phyloP scores from a whole-genome alignment of 2,888 invertebrate species.

The Rotaria socialis region DNA sequence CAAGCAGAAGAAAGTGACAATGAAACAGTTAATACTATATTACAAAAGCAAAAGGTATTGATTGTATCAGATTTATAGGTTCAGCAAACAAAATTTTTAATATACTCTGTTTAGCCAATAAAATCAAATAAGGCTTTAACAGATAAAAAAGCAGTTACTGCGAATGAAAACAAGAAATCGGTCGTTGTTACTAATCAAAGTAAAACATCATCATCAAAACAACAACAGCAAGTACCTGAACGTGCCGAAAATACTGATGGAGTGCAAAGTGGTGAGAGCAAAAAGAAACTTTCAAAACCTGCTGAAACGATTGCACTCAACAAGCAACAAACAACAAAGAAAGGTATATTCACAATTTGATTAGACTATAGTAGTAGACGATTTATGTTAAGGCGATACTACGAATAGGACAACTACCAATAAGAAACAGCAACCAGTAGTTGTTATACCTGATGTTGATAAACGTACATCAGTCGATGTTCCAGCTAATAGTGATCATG shows the following conservation, averaged over 20 bases:
- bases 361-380: not conserved
- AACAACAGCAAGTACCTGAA: not conserved
- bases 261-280: not conserved
- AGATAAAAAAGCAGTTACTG: not conserved
- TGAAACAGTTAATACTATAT: not conserved
- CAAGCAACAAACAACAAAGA: not conserved
- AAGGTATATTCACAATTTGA: not conserved
- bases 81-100: not conserved
- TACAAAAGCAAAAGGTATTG: not conserved
- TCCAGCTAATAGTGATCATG: not conserved
- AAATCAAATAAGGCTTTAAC: not conserved
- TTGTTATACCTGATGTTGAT: not conserved
- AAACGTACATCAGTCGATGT: not conserved
- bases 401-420: not conserved
- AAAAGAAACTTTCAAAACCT: not conserved
- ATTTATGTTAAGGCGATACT: not conserved
- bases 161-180: not conserved
- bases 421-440: not conserved
- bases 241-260: not conserved
- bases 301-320: not conserved
- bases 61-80: not conserved
- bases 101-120: not conserved
- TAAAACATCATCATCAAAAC: not conserved
- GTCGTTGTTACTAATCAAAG: no score
- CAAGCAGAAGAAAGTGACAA: not conserved